Conservation (phyloP, 92 coral and sea anemone species). For the Plumapathes pennacea region DNA sequence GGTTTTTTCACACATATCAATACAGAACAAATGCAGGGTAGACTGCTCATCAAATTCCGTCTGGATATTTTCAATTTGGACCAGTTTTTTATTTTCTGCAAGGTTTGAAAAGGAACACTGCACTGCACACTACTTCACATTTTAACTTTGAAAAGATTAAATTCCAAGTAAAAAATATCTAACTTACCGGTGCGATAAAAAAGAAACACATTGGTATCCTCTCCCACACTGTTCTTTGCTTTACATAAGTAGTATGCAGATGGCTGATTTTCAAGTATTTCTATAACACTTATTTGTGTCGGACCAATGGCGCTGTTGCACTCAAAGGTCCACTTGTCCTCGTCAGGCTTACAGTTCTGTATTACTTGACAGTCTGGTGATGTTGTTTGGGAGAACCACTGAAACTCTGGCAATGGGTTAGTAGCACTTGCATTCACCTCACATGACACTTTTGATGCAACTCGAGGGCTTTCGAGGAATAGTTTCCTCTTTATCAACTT, state of each 20-base stretch:
- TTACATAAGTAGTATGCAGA: slow-evolving; percentile 54
- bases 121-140: no score
- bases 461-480: no score
- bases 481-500: no score
- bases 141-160: no score
- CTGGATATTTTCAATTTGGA: no score
- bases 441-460: no score
- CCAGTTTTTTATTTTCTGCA: no score
- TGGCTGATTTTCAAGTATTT: slow-evolving; percentile 18
- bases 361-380: neutral
- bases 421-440: no score
- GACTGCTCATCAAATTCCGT: neutral
- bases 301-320: neutral
- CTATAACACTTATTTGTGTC: slow-evolving; percentile 29
- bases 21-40: slow-evolving; percentile 9
- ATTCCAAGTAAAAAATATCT: no score
- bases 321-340: slow-evolving; percentile 13
- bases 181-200: slow-evolving; percentile 77
- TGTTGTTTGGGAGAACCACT: slow-evolving; percentile 40
- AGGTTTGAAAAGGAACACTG: no score
- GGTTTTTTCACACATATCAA: neutral
- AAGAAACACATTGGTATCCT: slow-evolving; percentile 22
- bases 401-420: slow-evolving; percentile 59
- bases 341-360: slow-evolving; percentile 21
- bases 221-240: slow-evolving; percentile 59